Base-by-base conservation (phyloP, 2,888 invertebrate species). In the Synanthedon formicaeformis region DNA sequence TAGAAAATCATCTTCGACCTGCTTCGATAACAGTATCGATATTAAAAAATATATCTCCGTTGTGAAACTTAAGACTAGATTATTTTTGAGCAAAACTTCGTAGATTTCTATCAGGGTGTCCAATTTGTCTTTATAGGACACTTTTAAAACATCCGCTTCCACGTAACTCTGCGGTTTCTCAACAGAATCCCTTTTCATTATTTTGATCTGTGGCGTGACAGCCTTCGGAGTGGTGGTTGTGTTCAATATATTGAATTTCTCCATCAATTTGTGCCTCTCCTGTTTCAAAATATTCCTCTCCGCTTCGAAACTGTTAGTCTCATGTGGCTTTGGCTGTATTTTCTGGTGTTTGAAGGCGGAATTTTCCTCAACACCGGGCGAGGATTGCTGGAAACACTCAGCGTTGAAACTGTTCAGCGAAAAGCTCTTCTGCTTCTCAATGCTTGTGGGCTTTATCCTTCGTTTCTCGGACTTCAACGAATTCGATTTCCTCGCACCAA, bases 31-130 rank as follows among this genome's bases (percentile, higher is more conserved):
- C 23, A 93, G 78, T 53, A 94, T 81, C 0, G 92, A 90, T 63
- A 93, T 87, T 18, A 93, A 68, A 75, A 92, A 93, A 74, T 92
- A 91, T 54, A 94, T 78, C 73, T 94, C 94, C 0, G 91, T 89
- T 57, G 90, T 89, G 4, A 91, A 69, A 75, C 92, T 93, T 27
- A 92, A 74, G 23, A 92, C 88, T 52, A 92, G 77, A 67, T 91
- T 90, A 62, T 89, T 86, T 58, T 89, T 86, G 11, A 93, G 70
- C 57, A 93, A 79, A 52, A 74, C 68, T 50, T 89, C 80, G 59
- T 93, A 93, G 45, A 93, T 75, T 55, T 83, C 67, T 2, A 89
- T 78, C 34, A 93, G 63, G 27, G 85, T 65, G 59, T 92, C 88
- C 1, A 94, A 69, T 60, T 88, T 76, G 0, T 88, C 78, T 57